These are phyloP conservation scores for Drosophila prostipennis DNA, from an alignment of 2,888 invertebrate genomes.

Conservation along the genomic window DNA sequence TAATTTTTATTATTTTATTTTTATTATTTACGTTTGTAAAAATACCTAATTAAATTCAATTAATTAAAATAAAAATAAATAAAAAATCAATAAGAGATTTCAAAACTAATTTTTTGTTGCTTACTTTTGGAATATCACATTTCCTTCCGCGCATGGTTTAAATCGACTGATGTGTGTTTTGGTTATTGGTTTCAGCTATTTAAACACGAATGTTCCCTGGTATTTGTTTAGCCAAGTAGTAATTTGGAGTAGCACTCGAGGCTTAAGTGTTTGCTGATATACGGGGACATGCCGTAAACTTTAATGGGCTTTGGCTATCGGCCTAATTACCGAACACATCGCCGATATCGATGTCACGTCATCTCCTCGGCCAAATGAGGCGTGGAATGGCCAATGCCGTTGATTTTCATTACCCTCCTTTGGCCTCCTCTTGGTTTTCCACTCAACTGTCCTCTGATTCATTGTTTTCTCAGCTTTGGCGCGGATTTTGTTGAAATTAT, in stretches of 20 bases:
- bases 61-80: too few species aligned
- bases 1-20: too few species aligned
- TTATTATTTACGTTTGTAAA: too few species aligned
- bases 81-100: too few species aligned
- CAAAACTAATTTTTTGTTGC: too few species aligned
- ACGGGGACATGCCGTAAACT: conserved; percentile 8
- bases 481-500: conserved; percentile 56
- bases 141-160: background rate
- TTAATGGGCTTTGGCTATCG: conserved; percentile 20
- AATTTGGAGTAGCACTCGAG: background rate
- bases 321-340: conserved; percentile 25
- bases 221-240: background rate
- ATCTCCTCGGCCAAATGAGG: conserved; percentile 42
- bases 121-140: too few species aligned
- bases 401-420: conserved; percentile 26
- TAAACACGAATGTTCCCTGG: background rate
- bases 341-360: conserved; percentile 28
- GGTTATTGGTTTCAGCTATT: background rate
- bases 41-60: too few species aligned
- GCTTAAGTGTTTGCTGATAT: background rate
- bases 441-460: conserved; percentile 31
- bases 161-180: background rate
- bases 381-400: conserved; percentile 28
- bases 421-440: conserved; percentile 6
- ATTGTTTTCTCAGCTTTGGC: conserved; percentile 37